Evolutionary conservation across 2,113 vertebrate genomes (phyloP).

Genomic region (cat (Felis catus)): F.catus_Fca126_mat1.0 CM031419.1:106639001-106639500

Average conservation of each 20-base stretch:
- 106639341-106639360: not conserved
- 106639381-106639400: not conserved
- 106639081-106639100: not conserved
- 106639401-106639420: not conserved
- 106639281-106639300: not conserved
- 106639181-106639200: not conserved
- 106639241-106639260: not conserved
- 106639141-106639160: not conserved
- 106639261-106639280: not conserved
- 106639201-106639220: not conserved
- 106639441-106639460: not conserved
- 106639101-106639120: not conserved
- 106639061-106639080: no score
- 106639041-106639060: no score
- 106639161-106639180: not conserved
- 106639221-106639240: not conserved
- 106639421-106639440: not conserved
- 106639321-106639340: not conserved
- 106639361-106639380: not conserved
- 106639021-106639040: no score
- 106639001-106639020: no score
- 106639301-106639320: not conserved
- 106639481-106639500: not conserved
- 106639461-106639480: not conserved
- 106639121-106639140: not conserved